Percentiles rank a stretch among this genome's conserved stretches.
Evolutionary conservation across 1,140 invertebrate species (phyloP).

Genomic region (Drosophila nikananu): DNA sequence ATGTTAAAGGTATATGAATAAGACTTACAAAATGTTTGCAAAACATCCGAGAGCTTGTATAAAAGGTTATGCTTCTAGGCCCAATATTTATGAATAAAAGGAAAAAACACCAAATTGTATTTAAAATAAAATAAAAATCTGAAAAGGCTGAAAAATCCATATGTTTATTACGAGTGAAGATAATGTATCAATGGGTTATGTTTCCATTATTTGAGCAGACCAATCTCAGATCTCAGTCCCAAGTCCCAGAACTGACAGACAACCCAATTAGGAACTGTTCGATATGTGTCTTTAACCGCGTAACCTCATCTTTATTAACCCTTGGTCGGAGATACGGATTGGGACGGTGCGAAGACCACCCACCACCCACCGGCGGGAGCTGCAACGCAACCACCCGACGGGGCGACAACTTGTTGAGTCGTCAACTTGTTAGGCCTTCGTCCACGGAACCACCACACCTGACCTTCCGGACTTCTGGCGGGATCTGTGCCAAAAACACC

Average conservation of each 20-base stretch:
- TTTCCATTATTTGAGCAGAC: neutral
- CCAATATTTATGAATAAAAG: neutral
- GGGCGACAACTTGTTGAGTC: slow-evolving; percentile 65
- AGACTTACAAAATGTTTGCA: neutral
- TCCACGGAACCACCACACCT: slow-evolving; percentile 65
- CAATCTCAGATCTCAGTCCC: neutral
- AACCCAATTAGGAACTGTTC: neutral
- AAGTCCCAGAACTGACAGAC: neutral
- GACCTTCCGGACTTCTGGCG: slow-evolving; percentile 45
- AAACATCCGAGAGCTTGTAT: neutral
- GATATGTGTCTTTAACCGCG: neutral
- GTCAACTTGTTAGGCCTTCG: slow-evolving; percentile 50
- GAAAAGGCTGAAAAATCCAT: too few species aligned
- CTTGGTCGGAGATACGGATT: slow-evolving; percentile 27
- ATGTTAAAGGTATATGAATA: neutral
- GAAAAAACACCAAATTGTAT: neutral
- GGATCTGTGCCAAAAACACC: slow-evolving; percentile 74
- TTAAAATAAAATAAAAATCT: too few species aligned
- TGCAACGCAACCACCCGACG: slow-evolving; percentile 48
- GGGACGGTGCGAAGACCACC: slow-evolving; percentile 1
- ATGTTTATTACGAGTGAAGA: too few species aligned
- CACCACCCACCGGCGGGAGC: slow-evolving; percentile 26
- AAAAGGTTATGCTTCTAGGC: neutral
- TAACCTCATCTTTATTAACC: slow-evolving; percentile 52
- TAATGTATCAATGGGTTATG: too few species aligned